Base-by-base conservation (phyloP, 2,888 invertebrate species). In the Lepidocyrtinus sp. region DNA sequence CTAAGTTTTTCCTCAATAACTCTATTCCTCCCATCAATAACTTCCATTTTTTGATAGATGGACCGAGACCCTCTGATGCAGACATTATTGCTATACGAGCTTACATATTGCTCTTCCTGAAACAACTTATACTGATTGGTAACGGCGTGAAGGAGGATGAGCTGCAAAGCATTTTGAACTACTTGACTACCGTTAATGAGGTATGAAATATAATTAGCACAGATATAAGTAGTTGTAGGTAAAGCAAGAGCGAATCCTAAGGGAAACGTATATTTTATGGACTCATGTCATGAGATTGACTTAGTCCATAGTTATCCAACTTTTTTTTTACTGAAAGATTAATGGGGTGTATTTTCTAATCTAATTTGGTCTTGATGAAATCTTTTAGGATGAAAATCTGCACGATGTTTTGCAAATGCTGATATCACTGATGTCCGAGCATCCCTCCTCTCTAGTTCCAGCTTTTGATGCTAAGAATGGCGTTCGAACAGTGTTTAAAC, bases 71-170 rank as follows among this genome's bases (percentile, higher is more conserved):
- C 24, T 94, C 94, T 55, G 95, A 96, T 89, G 97, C 97, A 88
- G 97, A 98, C 88, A 96, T 99, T 86, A 90, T 98, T 83, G 95
- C 96, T 83, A 96, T 99, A 89, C 92, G 99, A 86, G 96, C 96
- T 70, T 97, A 97, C 90, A 97, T 99, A 89, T 91, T 99, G 87
- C 92, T 97, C 87, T 99, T 98, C 90, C 91, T 98, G 84, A 97
- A 98, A 89, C 97, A 98, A 90, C 91, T 99, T 68, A 97, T 99
- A 87, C 95, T 97, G 94, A 95, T 98, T 89, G 96, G 98, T 24
- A 96, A 96, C 88, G 98, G 98, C 27, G 96, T 98, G 59, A 97
- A 98, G 89, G 99, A 99, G 88, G 99, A 99, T 89, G 99, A 99
- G 89, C 91, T 99, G 74, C 99, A 99, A 90, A 97, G 97, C 87